These are phyloP conservation scores for Cylindroiulus punctatus DNA, from an alignment of 2,888 invertebrate genomes.

Conservation along the genomic window DNA sequence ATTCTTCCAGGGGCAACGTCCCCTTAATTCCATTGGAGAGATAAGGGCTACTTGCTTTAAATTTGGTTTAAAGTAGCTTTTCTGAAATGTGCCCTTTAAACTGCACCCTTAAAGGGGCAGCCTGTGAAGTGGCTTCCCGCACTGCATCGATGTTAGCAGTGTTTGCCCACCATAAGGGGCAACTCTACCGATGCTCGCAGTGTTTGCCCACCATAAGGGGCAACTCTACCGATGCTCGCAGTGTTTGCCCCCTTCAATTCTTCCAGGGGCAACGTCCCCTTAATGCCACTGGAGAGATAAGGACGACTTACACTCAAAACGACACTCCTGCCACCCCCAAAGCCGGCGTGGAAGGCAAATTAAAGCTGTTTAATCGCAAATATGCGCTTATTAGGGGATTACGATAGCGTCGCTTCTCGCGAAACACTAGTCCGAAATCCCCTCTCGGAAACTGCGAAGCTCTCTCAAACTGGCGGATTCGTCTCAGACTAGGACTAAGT, in stretches of 20 bases:
- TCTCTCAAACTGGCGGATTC: not conserved
- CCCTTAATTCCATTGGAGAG: not conserved
- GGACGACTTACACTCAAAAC: not conserved
- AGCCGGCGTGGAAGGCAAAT: not conserved
- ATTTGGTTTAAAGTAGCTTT: not conserved
- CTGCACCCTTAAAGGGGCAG: too few species aligned
- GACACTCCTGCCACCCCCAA: not conserved
- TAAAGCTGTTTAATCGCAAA: slow-evolving; percentile 8
- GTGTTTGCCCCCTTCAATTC: not conserved
- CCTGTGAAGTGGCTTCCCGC: not conserved
- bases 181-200: too few species aligned
- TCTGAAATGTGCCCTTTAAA: not conserved
- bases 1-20: not conserved
- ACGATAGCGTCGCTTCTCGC: not conserved
- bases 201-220: too few species aligned
- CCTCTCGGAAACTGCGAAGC: not conserved
- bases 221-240: not conserved
- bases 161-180: too few species aligned
- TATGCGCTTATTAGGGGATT: slow-evolving; percentile 41
- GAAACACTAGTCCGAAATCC: not conserved
- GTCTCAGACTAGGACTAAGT: too few species aligned
- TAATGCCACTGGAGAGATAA: not conserved
- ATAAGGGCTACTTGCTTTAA: not conserved
- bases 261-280: not conserved
- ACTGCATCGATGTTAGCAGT: not conserved